phyloP scores from a whole-genome alignment of 2,888 invertebrate species.

The Amphipoea oculea region DNA sequence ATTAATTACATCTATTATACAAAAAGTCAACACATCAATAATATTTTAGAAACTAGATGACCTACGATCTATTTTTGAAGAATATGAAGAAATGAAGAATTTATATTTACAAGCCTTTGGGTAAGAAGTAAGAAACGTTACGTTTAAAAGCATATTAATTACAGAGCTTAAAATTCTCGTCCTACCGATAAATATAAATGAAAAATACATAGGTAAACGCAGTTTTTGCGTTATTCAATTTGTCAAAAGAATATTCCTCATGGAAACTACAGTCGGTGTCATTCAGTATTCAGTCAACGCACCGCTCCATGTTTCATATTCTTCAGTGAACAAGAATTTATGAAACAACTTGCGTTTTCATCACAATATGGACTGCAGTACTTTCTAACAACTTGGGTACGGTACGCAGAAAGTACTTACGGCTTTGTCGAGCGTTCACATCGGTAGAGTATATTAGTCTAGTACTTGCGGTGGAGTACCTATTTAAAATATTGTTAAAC shows the following conservation, averaged over 20 bases:
- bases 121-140: too few species aligned
- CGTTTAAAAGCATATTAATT: too few species aligned
- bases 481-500: neutral
- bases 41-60: too few species aligned
- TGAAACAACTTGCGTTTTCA: slow-evolving; percentile 45
- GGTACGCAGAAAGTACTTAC: neutral
- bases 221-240: slow-evolving; percentile 10
- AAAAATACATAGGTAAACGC: neutral
- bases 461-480: neutral
- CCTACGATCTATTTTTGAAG: too few species aligned
- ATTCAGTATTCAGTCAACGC: slow-evolving; percentile 17
- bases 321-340: slow-evolving; percentile 11
- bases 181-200: too few species aligned
- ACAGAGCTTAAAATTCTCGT: too few species aligned
- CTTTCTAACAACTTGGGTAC: slow-evolving; percentile 15
- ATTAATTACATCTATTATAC: too few species aligned
- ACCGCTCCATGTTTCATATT: slow-evolving; percentile 32
- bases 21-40: too few species aligned
- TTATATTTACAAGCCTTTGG: too few species aligned
- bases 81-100: too few species aligned
- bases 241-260: neutral
- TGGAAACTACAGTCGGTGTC: neutral
- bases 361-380: slow-evolving; percentile 38
- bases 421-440: slow-evolving; percentile 7
- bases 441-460: neutral